Percentiles rank a stretch among this genome's conserved stretches.
Conservation (phyloP, 1,140 invertebrate species). For the Lepidurus apus region DNA sequence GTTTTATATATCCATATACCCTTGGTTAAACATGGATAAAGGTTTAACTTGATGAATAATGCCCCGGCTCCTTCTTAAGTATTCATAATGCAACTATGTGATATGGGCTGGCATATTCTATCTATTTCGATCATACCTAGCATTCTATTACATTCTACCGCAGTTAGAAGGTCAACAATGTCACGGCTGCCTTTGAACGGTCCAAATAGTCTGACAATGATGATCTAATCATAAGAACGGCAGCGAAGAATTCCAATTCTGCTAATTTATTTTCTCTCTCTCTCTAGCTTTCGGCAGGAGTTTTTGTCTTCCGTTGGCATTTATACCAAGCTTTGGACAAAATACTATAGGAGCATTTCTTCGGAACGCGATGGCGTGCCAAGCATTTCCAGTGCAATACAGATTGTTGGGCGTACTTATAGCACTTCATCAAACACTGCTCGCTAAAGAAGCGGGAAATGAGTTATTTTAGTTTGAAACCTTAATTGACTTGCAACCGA, state of each 20-base stretch:
- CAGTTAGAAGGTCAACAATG: not conserved
- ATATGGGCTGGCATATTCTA: not conserved
- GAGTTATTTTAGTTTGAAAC: not conserved
- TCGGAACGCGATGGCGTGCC: not conserved
- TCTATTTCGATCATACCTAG: no score
- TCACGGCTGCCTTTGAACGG: not conserved
- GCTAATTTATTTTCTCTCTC: not conserved
- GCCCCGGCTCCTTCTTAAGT: not conserved
- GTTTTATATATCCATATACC: not conserved
- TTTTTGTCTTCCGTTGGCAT: not conserved
- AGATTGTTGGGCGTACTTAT: not conserved
- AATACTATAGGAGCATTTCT: not conserved
- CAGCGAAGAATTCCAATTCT: conserved; percentile 1
- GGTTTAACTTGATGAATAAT: conserved; percentile 17
- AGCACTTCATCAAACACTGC: not conserved
- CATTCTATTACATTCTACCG: not conserved
- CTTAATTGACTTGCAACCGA: not conserved
- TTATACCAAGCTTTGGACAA: no score
- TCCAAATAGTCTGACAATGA: not conserved
- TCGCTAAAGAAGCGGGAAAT: not conserved
- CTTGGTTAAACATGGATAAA: not conserved
- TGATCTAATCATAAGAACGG: not conserved
- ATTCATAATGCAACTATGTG: not conserved
- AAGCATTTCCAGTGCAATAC: conserved; percentile 5
- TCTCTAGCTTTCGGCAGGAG: not conserved